Conservation (phyloP, 2,797 vertebrate species). For the Pipistrellus nathusii region DNA sequence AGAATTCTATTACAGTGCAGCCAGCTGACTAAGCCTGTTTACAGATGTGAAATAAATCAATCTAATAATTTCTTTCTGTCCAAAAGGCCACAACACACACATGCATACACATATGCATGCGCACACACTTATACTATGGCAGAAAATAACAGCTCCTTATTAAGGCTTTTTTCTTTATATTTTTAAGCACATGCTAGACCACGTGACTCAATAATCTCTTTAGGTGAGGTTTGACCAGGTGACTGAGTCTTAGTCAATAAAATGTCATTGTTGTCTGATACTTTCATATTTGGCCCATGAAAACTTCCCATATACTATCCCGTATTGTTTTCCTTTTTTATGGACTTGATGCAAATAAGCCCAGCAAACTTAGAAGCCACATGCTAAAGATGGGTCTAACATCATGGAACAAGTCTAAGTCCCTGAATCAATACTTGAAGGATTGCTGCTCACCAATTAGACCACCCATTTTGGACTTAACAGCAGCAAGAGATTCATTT, state of each 20-base stretch:
- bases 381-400: neutral
- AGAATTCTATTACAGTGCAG: slow-evolving; percentile 34
- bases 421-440: neutral
- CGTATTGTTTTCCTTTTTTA: neutral
- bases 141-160: neutral
- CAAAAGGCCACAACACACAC: neutral
- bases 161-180: neutral
- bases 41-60: slow-evolving; percentile 44
- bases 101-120: neutral
- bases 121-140: neutral
- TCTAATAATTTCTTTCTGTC: slow-evolving; percentile 22
- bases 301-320: neutral
- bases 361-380: neutral
- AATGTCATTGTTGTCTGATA: neutral
- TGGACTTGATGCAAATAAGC: neutral
- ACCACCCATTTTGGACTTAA: neutral
- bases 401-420: neutral
- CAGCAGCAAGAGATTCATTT: slow-evolving; percentile 34
- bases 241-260: neutral
- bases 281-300: neutral
- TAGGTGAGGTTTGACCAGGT: neutral
- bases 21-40: slow-evolving; percentile 19
- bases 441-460: neutral
- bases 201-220: neutral
- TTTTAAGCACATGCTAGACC: neutral